Evolutionary conservation across 1,140 invertebrate species (phyloP), one percentile per base, ranked within the genome.

Genomic region (Calliopsis andreniformis): DNA sequence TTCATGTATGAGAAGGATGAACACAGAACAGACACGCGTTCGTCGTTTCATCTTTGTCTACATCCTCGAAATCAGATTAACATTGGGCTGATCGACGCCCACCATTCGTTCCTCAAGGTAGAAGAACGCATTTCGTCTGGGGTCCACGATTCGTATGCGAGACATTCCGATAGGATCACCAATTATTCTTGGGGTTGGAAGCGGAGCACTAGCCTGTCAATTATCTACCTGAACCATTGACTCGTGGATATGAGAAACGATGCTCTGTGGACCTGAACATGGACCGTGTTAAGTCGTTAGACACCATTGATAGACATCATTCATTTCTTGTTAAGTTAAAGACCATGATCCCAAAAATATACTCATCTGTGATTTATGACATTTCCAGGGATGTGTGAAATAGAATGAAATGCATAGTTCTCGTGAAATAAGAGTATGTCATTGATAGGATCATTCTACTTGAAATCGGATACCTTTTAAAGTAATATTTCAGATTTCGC

Each of bases 161-260:
- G 67, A 77, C 83, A 77, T 84, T 63, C 80, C 82, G 86, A 85
- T 88, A 89, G 82, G 78, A 89, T 89, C 87, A 83, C 87, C 88
- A 89, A 89, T 89, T 89, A 89, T 89, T 87, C 78, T 72, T 79
- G 59, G 76, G 83, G 83, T 75, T 80, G 85, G 77, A 77, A 79
- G 75, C 53, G 23, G 82, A 82, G 66, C 61, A 69, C 77, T 80
- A 79, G 76, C 83, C 86, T 84, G 83, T 89, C 87, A 89, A 88
- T 89, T 89, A 89, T 84, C 82, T 79, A 81, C 76, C 83, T 86
- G 83, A 79, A 51, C 76, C 68, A 53, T 76, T 71, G 67, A 68
- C 68, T 49, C 71, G 58, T 69, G 76, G 76, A 73, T 83, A 87
- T 86, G 86, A 88, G 73, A 81, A 87, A 84, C 80, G 82, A 88